A percentile compares a stretch with the other conserved stretches of the same genome.
phyloP scores from a whole-genome alignment of 2,888 invertebrate species.

The Drosophila affinis region DNA sequence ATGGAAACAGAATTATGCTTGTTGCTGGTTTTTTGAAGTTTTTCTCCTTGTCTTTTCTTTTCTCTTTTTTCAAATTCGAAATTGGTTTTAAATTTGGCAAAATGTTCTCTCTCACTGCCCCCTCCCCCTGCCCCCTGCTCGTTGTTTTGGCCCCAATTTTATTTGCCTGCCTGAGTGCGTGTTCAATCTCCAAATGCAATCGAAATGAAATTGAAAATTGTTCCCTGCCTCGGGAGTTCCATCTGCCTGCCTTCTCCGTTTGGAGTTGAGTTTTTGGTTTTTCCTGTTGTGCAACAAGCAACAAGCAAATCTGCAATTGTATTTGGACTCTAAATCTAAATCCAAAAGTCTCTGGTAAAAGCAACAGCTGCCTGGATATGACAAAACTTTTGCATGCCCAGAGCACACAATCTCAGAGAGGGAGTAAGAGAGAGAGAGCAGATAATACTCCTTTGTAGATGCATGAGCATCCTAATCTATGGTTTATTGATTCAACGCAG shows the following conservation, averaged over 20 bases:
- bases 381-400: neutral
- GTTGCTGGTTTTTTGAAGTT: conserved; percentile 32
- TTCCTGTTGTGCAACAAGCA: conserved; percentile 48
- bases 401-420: too few species aligned
- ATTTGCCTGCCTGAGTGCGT: conserved; percentile 45
- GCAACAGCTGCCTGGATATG: conserved; percentile 6
- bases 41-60: neutral
- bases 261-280: conserved; percentile 33
- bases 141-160: conserved; percentile 12
- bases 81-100: conserved; percentile 56
- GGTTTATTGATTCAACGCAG: conserved; percentile 9
- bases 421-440: neutral
- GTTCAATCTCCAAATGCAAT: conserved; percentile 52
- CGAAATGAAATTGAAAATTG: conserved; percentile 58
- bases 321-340: conserved; percentile 34
- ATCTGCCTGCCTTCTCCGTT: neutral
- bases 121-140: neutral
- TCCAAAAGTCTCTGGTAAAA: conserved; percentile 11
- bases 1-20: conserved; percentile 50
- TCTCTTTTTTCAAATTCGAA: conserved; percentile 29
- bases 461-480: conserved; percentile 22
- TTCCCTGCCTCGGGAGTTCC: conserved; percentile 18
- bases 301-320: conserved; percentile 28
- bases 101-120: neutral
- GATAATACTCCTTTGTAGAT: neutral